A percentile compares a stretch with the other conserved stretches of the same genome.
phyloP scores from a whole-genome alignment of 23 tunicate genomes.

The Phallusia fumigata region DNA sequence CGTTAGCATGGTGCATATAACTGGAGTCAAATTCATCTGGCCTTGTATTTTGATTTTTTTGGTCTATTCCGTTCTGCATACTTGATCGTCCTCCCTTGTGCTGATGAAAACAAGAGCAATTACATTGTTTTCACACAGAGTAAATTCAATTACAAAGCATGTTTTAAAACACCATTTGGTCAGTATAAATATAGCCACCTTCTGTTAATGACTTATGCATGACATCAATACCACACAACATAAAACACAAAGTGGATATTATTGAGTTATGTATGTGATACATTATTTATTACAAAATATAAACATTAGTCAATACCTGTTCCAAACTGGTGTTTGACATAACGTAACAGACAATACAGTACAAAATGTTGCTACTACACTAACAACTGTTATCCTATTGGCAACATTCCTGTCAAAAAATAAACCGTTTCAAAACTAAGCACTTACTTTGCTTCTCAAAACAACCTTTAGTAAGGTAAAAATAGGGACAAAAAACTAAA shows the following conservation, averaged over 20 bases:
- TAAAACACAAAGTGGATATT: too few relatives aligned
- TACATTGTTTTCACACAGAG: neutral
- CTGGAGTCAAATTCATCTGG: constrained; percentile 55
- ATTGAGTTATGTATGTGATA: too few relatives aligned
- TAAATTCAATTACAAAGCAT: neutral
- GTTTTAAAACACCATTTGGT: neutral
- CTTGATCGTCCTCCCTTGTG: constrained; percentile 18
- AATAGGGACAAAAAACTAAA: too few relatives aligned
- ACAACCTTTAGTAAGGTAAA: too few relatives aligned
- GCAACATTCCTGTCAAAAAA: neutral
- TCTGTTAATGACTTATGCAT: too few relatives aligned
- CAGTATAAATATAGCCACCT: too few relatives aligned
- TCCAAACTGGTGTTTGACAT: constrained; percentile 6
- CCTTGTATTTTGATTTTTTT: constrained; percentile 23
- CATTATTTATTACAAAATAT: too few relatives aligned
- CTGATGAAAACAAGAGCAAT: too few relatives aligned
- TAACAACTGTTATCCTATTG: neutral
- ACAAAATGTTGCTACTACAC: neutral
- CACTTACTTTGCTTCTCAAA: too few relatives aligned
- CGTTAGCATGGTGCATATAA: constrained; percentile 51
- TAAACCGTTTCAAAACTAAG: too few relatives aligned
- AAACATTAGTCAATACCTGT: neutral
- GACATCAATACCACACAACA: too few relatives aligned
- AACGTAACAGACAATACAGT: neutral
- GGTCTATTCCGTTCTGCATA: constrained; percentile 64